Evolutionary conservation across 2,888 invertebrate genomes (phyloP), one percentile per base, ranked within the genome.

Genomic region (Heliconius cydno): DNA sequence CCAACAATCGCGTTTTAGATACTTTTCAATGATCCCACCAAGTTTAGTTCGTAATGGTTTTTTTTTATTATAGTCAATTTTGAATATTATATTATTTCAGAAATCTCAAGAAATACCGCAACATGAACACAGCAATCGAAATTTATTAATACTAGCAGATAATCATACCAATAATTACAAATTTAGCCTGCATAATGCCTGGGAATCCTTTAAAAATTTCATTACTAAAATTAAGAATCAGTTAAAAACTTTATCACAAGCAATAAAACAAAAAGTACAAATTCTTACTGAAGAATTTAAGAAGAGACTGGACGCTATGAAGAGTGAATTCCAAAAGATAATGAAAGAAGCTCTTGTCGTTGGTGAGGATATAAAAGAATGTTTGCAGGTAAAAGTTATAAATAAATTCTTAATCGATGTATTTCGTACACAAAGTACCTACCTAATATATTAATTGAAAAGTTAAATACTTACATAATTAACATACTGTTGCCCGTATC

Each of bases 181-280:
- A n/a, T 66, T 30, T 46, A 46, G 28, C 22, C 5, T 75, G 10
- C 66, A 38, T 7, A 84, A 83, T 68, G 85, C 86, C 28, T 90
- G 88, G 90, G 84, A 88, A 19, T 84, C 84, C 25, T 76, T 91
- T 3, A 88, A 88, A 83, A 77, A 81, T 25, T 79, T 89, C 22
- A 87, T 88, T n/a, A 78, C 85, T 38, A 85, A 85, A 52, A 87
- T 87, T 22, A 87, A 85, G 30, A 82, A 86, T 12, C 89, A 87
- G 81, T 83, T 90, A 30, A 81, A 81, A 19, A 67, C 71, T 68
- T 89, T 87, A 86, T 82, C 86, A 7, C 78, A 85, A 79, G 84
- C 86, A 46, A 79, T 88, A 0, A 88, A 87, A 84, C 80, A 83
- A 19, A 86, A 86, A 76, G 87, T 87, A n/a, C 70, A 83, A 28